Percentiles rank a stretch among this genome's conserved stretches.
phyloP scores from a whole-genome alignment of 2,113 vertebrate genomes.

The Cynoglossus semilaevis region DNA sequence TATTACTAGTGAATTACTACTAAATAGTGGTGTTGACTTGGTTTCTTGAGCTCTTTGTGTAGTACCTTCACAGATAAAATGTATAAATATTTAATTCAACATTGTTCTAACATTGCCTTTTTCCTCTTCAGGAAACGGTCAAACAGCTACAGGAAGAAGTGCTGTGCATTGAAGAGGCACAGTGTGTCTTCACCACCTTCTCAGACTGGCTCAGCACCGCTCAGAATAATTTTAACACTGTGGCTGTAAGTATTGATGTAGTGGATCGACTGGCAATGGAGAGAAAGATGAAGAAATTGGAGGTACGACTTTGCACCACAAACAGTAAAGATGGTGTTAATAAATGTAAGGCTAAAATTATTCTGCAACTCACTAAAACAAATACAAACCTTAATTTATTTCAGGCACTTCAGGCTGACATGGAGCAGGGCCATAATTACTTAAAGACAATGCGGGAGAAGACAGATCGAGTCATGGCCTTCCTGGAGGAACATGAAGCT shows the following conservation, averaged over 20 bases:
- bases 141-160: constrained; percentile 92
- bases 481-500: constrained; percentile 80
- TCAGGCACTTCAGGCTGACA: constrained; percentile 79
- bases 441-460: constrained; percentile 90
- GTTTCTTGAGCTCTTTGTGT: too few relatives aligned
- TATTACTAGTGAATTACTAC: too few relatives aligned
- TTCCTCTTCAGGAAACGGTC: constrained; percentile 83
- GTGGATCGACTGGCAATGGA: constrained; percentile 85
- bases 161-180: constrained; percentile 85
- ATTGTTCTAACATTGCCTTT: not conserved
- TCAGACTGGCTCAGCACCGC: constrained; percentile 86
- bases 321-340: not conserved
- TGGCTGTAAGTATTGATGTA: constrained; percentile 76
- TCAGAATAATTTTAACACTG: constrained; percentile 82
- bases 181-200: constrained; percentile 80
- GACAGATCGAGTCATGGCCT: constrained; percentile 79
- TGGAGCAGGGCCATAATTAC: constrained; percentile 88
- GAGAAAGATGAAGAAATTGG: constrained; percentile 87
- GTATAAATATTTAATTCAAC: not conserved
- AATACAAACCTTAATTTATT: not conserved
- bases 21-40: too few relatives aligned
- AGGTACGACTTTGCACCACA: constrained; percentile 75
- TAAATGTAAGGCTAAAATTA: not conserved
- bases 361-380: not conserved
- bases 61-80: not conserved